Base-by-base conservation (phyloP, 53 echinoderm and acorn worm genomes). In the Temnopleurus reevesii region DNA sequence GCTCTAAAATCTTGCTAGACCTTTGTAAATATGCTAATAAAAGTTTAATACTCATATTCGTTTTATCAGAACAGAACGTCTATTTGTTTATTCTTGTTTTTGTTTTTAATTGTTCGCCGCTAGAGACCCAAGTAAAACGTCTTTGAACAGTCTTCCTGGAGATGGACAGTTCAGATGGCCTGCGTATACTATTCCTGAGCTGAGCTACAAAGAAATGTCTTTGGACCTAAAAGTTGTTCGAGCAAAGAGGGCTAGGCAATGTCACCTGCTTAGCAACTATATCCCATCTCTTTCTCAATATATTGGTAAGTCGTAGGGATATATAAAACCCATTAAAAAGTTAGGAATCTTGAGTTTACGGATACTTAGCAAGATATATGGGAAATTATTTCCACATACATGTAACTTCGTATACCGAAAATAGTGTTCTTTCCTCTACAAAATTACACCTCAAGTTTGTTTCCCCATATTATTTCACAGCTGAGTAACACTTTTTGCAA, bases 231-330 rank as follows among this genome's bases (percentile, higher is more conserved):
- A 29, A 8, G 77, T 84, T 23, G 86, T 56, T 8, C 38, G 91
- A 81, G 96, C 92, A 2, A 46, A 89, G n/a, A 91, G 92, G 46
- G 89, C 91, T 17, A 80, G 89, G 1, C 83, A 89, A 58, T 96
- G 96, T 29, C 91, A 89, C 76, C 83, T 94, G 18, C 92, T 92
- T 89, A 93, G 92, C 45, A 33, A 80, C 8, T 95, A 90, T 46
- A 49, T 91, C 26, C 93, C 93, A 12, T 1, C 2, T 4, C 86
- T 86, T 79, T 36, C 71, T n/a, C 19, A 38, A 19, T 19, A 38
- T 4, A 71, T 41, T 41, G 43, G 71, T 71, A 71, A 23, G 71
- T n/a, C n/a, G n/a, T n/a, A n/a, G n/a, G n/a, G n/a, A n/a, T n/a
- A n/a, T n/a, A n/a, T n/a, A n/a, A n/a, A n/a, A n/a, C n/a, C n/a